A percentile compares a stretch with the other conserved stretches of the same genome.
phyloP scores from a whole-genome alignment of 2,113 vertebrate genomes.

The Onychostruthus taczanowskii region DNA sequence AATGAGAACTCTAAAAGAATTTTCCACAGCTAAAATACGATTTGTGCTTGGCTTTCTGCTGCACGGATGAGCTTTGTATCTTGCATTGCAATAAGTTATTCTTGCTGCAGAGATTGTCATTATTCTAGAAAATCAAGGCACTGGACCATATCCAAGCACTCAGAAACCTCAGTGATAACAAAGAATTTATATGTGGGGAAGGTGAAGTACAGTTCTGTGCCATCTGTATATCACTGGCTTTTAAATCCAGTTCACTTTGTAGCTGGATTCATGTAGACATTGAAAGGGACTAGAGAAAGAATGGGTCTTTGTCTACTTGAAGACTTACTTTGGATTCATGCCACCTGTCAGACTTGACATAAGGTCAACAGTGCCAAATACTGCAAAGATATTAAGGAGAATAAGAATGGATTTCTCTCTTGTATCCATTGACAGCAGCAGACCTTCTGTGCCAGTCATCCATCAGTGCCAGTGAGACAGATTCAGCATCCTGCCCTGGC shows the following conservation, averaged over 20 bases:
- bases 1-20: background rate
- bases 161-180: constrained; percentile 23
- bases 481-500: constrained; percentile 9
- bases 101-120: background rate
- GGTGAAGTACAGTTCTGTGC: constrained; percentile 13
- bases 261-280: constrained; percentile 24
- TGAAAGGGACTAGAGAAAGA: constrained; percentile 57
- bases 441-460: constrained; percentile 60
- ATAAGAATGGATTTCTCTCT: constrained; percentile 57
- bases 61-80: background rate
- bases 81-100: background rate
- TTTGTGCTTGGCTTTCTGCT: background rate
- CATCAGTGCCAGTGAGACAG: constrained; percentile 52
- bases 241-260: constrained; percentile 38
- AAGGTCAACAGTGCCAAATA: constrained; percentile 55
- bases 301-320: constrained; percentile 57
- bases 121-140: constrained; percentile 36
- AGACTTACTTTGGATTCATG: constrained; percentile 64
- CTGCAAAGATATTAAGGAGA: constrained; percentile 57
- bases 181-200: background rate
- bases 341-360: constrained; percentile 67
- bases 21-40: background rate
- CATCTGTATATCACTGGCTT: constrained; percentile 17
- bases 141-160: background rate
- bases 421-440: constrained; percentile 55